Evolutionary conservation across 1,140 invertebrate species (phyloP).

Genomic region (Drosophila lacteicornis): DNA sequence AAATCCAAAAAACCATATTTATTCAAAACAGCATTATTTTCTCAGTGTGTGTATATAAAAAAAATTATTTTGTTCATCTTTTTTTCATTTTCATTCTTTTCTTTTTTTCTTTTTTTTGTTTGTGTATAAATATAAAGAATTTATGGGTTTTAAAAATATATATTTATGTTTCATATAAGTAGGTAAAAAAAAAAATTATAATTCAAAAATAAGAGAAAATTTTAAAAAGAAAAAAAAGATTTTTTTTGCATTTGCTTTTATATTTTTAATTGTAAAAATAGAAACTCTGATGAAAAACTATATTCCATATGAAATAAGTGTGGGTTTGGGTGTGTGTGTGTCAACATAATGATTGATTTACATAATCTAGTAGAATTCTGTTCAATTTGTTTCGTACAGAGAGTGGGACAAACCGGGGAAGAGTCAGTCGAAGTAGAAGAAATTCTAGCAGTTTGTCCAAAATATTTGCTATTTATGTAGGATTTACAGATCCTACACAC

Average conservation of each 20-base stretch:
- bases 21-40: conserved; percentile 80
- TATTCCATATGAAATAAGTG: conserved; percentile 1
- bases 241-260: conserved; percentile 7
- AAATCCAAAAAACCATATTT: conserved; percentile 85
- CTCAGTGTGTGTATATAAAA: conserved; percentile 59
- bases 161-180: conserved; percentile 23
- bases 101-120: conserved; percentile 27
- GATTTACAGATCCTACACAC: neutral
- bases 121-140: conserved; percentile 44
- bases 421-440: conserved; percentile 23
- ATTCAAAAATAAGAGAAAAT: conserved; percentile 31
- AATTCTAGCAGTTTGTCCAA: conserved; percentile 33
- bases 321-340: conserved; percentile 9
- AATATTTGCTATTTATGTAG: conserved; percentile 23
- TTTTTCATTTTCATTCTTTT: conserved; percentile 26
- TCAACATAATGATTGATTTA: conserved; percentile 25
- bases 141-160: conserved; percentile 30
- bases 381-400: conserved; percentile 14
- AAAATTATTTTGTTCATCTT: conserved; percentile 50
- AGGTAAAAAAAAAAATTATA: conserved; percentile 24
- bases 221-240: conserved; percentile 10
- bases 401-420: neutral
- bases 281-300: conserved; percentile 23
- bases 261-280: conserved; percentile 36
- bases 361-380: conserved; percentile 17